Evolutionary conservation across 2,797 vertebrate species (phyloP), one percentile per base, ranked within the genome.

Genomic region (Aplochiton taeniatus): DNA sequence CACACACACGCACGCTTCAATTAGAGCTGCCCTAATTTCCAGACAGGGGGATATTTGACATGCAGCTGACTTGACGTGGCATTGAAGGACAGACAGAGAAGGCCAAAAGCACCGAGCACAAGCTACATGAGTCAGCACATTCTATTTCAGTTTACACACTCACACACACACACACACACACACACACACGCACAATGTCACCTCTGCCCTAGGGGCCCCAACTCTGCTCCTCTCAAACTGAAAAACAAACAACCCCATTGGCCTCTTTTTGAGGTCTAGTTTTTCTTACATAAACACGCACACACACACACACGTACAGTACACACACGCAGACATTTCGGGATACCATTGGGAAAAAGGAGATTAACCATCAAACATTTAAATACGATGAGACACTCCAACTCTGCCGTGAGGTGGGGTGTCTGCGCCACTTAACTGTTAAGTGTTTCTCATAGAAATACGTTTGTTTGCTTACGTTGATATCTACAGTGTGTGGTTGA

Each of bases 151-250:
- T 7, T 60, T 1, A 41, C 44, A 47, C 13, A 42, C 10, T 19
- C 49, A 58, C 43, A 47, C 13, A 42, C 10, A 41, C 49, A 58
- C 43, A 41, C 41, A 50, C 50, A 16, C 54, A 43, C 55, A 6
- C 12, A 49, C 58, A 42, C 42, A 60, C 54, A 72, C 58, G 74
- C 45, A 77, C 75, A 77, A 75, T 79, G 75, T 77, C 78, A 83
- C 44, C 17, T 65, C 56, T 61, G 49, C 56, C 73, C 49, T 9
- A 11, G 20, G 67, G 78, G 60, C 42, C 43, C 49, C 14, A 65
- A 58, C 16, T 59, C n/a, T 49, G 17, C 41, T 11, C 11, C 19
- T 18, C 49, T 6, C 59, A 67, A 54, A 61, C 12, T 49, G 59
- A 41, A 11, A 16, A n/a, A 6, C 8, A 54, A 46, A 41, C 16